Percentiles rank a stretch among this genome's conserved stretches.
Conservation (phyloP, 2,113 vertebrate species). For the Rostratula benghalensis region DNA sequence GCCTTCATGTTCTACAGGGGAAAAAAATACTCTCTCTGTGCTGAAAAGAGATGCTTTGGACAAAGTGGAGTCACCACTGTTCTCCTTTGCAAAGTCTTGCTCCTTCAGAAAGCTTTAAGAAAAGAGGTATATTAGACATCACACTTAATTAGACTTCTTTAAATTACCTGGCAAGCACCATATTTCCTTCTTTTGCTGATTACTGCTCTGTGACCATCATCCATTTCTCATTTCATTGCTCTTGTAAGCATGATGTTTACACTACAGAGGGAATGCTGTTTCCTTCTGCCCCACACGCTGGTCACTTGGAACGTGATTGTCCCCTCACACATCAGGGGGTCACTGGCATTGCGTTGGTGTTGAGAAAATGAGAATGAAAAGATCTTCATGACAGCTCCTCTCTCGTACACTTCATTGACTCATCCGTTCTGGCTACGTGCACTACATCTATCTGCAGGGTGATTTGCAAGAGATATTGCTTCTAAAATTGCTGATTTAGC, state of each 20-base stretch:
- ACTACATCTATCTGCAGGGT: not conserved
- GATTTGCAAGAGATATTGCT: not conserved
- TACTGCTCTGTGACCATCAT: not conserved
- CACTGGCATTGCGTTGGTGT: not conserved
- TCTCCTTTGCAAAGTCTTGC: not conserved
- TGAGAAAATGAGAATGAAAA: not conserved
- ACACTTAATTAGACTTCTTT: not conserved
- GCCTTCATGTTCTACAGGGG: not conserved
- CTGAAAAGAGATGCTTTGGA: not conserved
- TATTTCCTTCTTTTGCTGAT: not conserved
- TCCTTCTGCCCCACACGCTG: not conserved
- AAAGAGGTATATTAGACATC: not conserved
- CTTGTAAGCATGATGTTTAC: not conserved
- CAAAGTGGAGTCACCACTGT: not conserved
- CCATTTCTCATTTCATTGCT: not conserved
- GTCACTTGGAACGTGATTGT: not conserved
- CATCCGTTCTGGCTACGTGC: not conserved
- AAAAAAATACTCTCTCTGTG: not conserved
- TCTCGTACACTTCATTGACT: not conserved
- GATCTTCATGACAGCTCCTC: not conserved
- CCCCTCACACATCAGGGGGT: not conserved
- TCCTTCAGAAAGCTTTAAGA: not conserved
- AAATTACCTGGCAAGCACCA: not conserved
- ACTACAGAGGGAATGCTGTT: not conserved
- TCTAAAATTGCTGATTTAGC: slow-evolving; percentile 5